Base-by-base conservation (phyloP, 2,113 vertebrate genomes). In the Cyprinus carpio region DNA sequence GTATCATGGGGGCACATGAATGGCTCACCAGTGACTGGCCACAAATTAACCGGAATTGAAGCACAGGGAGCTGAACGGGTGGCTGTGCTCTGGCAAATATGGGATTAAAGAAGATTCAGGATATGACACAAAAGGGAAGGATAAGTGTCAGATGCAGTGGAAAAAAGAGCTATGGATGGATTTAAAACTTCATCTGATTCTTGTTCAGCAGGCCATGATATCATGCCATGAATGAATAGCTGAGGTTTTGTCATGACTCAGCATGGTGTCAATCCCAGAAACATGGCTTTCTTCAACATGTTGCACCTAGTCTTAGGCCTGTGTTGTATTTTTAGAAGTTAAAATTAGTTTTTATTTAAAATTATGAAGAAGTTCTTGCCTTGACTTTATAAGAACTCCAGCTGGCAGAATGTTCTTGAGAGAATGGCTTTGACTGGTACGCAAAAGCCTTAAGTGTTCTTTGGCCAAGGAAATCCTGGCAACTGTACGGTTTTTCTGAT, bases 131-230 rank as follows among this genome's bases (percentile, higher is more conserved):
- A 79, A 89, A 90, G 86, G 88, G 87, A 60, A 54, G 58, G 93
- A 93, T 91, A 89, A 91, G 87, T 89, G 75, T 93, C 91, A 91
- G 75, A 84, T 88, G 86, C 87, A 91, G 91, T 7, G 7, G 18
- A 89, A 90, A 91, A 94, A 92, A 93, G 90, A 92, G 90, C 83
- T 89, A 90, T 69, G 60, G 27, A 25, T 60, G 91, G 91, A 94
- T 93, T 93, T 90, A 89, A 91, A 84, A 88, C 90, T 88, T 92
- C 91, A 87, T 90, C 89, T 90, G 91, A 93, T 89, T 91, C 90
- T 91, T 91, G 90, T 92, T 46, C 65, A 90, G 65, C 87, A 83
- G 87, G 82, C 87, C 88, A 89, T 82, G 90, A 92, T 92, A 93
- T 92, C 87, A 92, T 90, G 91, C 91, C 84, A 90, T 90, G 90